Percentiles rank a stretch among this genome's conserved stretches.
phyloP scores from a whole-genome alignment of 2,888 invertebrate species.

The Eilema griseolum region DNA sequence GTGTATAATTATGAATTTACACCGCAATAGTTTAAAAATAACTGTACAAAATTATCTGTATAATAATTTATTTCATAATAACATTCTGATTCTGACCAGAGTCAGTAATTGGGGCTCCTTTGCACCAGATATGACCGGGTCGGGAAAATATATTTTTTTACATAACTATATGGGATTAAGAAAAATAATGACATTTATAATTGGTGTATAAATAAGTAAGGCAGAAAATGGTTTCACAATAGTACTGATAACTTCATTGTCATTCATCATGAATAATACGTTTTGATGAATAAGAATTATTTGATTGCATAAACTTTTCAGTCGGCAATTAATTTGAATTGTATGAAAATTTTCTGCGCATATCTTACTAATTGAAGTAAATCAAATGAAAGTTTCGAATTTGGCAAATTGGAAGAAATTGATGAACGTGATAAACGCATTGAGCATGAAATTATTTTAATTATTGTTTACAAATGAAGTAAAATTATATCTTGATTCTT shows the following conservation, averaged over 20 bases:
- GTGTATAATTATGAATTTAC: too few species aligned
- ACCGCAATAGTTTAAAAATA: too few species aligned
- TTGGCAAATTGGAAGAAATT: background rate
- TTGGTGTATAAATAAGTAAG: too few species aligned
- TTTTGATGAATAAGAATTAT: background rate
- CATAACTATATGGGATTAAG: too few species aligned
- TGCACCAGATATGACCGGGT: too few species aligned
- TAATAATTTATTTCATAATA: too few species aligned
- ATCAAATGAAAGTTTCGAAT: background rate
- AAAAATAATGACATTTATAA: too few species aligned
- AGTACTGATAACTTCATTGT: background rate
- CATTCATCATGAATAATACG: background rate
- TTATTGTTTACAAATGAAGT: background rate
- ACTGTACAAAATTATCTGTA: too few species aligned
- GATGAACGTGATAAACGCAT: background rate
- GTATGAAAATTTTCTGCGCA: background rate
- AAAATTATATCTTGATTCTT: background rate
- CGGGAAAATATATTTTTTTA: too few species aligned
- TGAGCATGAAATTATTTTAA: background rate
- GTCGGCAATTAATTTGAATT: background rate
- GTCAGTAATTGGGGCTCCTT: too few species aligned
- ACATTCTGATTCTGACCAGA: too few species aligned
- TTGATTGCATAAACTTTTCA: background rate
- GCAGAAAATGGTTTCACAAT: too few species aligned
- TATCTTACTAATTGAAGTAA: background rate